Base-by-base conservation (phyloP, 2,888 invertebrate genomes). In the Disparrhopalites patrizii region DNA sequence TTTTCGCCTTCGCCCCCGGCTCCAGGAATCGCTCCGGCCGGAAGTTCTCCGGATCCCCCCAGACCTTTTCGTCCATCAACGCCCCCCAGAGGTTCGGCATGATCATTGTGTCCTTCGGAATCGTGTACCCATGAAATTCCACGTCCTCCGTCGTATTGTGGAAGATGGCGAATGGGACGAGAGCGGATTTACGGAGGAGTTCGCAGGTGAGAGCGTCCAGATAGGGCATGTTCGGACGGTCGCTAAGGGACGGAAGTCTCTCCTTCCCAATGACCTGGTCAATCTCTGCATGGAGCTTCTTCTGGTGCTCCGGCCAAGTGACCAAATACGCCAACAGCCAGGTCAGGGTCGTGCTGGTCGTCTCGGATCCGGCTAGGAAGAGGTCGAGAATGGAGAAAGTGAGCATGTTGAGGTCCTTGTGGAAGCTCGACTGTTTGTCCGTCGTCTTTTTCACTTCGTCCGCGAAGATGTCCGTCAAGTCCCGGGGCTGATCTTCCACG, bases 401-500 rank as follows among this genome's bases (percentile, higher is more conserved):
- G n/a, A 55, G 8, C 5, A 23, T 8, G 18, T 25, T 20, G n/a
- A n/a, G 15, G 4, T 43, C 18, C 43, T 43, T 20, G 31, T 67
- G 67, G 28, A 71, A 68, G 38, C 65, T 63, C 20, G 69, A 69
- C n/a, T 40, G 43, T 4, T 69, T 68, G 40, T 71, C 69, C 15
- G 52, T 63, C 0, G 71, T 68, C 18, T 69, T 67, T 2, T 57
- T 25, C 13, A 69, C 67, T 66, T 71, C 67, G 10, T 66, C 25
- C 1, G 69, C 20, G 43, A 69, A 69, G 1, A 57, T 63, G 31
- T 43, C 43, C 4, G 18, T 15, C 4, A n/a, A 43, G 43, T 43
- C 43, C 5, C 43, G 43, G 18, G 43, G 43, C 18, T 43, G n/a
- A 3, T 30, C 27, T 54, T 55, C 30, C 10, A 43, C 15, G 30